phyloP scores from a whole-genome alignment of 92 coral and sea anemone species.

The Chrysogorgia sp. region DNA sequence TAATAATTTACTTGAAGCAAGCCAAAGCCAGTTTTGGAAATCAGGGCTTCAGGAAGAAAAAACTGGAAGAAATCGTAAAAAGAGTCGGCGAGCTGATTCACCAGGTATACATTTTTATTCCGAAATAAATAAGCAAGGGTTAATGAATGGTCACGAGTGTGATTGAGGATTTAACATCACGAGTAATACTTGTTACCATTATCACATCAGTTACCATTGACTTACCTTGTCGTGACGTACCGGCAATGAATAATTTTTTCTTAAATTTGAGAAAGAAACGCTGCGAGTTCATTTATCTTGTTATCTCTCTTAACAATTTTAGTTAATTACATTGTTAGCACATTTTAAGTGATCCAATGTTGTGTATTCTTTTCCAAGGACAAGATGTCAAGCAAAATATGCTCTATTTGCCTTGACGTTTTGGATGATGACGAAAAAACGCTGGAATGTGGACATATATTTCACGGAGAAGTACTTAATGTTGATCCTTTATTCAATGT shows the following conservation, averaged over 20 bases:
- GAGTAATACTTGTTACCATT: too few relatives aligned
- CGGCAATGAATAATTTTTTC: too few relatives aligned
- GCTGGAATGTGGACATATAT: slow-evolving; percentile 28
- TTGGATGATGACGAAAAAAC: not conserved
- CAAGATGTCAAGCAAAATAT: not conserved
- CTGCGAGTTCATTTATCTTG: too few relatives aligned
- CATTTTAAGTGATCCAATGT: too few relatives aligned
- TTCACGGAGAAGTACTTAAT: slow-evolving; percentile 15
- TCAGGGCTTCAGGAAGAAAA: slow-evolving; percentile 39
- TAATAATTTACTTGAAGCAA: not conserved
- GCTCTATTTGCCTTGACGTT: slow-evolving; percentile 18
- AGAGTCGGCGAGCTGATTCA: slow-evolving; percentile 12
- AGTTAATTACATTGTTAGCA: too few relatives aligned
- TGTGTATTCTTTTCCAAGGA: not conserved
- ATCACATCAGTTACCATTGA: too few relatives aligned
- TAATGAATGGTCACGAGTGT: too few relatives aligned
- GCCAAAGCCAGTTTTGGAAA: slow-evolving; percentile 33
- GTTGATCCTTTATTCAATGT: not conserved
- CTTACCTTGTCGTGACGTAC: too few relatives aligned
- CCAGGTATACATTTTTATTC: not conserved
- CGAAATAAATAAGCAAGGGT: too few relatives aligned
- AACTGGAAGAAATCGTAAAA: slow-evolving; percentile 24
- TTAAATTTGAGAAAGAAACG: too few relatives aligned
- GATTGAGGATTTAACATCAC: too few relatives aligned
- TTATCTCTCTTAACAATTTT: too few relatives aligned